Evolutionary conservation across 64 coral and sea anemone species (phyloP), one percentile per base, ranked within the genome.

Genomic region (Dendrophyllia cribrosa): DNA sequence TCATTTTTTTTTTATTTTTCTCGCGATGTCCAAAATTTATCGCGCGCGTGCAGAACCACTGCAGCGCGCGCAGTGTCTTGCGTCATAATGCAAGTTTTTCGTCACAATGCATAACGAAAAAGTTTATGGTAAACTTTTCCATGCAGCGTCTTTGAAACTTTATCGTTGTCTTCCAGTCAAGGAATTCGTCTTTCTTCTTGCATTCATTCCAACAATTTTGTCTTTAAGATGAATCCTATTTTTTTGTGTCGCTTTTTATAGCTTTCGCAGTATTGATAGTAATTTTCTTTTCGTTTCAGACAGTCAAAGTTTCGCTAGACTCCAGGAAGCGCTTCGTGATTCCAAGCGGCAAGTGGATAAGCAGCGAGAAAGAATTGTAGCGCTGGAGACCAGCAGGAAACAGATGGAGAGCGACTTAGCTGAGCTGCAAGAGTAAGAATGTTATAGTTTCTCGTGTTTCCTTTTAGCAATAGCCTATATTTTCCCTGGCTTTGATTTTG

Each of bases 291-390:
- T 0, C 58, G 17, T 84, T 80, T 49, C 79, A 95, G 97, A 96
- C 66, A 51, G 91, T 9, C 88, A 90, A 84, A 88, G 88, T 59
- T 77, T 90, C 53, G 74, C 76, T 26, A 88, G 88, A 4, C 58
- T 99, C 12, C 94, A 99, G 66, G 94, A 96, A 58, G 83, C 88
- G 5, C 73, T 99, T 16, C 91, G 97, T 2, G 97, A 99, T 4
- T 90, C 90, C 8, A 93, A 93, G 68, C 84, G 94, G 50, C 97
- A 99, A 74, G 81, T 99, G 4, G 97, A 99, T 63, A 99, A 90
- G 79, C 72, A 91, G 24, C 89, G 91, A 78, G 97, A 99, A 74
- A 96, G 91, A 43, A 93, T 93, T 51, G 34, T 66, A 2, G 76
- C 91, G 3, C 23, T 96, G 6, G 97, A 99, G 78, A 80, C 92